phyloP scores from a whole-genome alignment of 1,140 invertebrate genomes.

The Zaprionus vittiger region DNA sequence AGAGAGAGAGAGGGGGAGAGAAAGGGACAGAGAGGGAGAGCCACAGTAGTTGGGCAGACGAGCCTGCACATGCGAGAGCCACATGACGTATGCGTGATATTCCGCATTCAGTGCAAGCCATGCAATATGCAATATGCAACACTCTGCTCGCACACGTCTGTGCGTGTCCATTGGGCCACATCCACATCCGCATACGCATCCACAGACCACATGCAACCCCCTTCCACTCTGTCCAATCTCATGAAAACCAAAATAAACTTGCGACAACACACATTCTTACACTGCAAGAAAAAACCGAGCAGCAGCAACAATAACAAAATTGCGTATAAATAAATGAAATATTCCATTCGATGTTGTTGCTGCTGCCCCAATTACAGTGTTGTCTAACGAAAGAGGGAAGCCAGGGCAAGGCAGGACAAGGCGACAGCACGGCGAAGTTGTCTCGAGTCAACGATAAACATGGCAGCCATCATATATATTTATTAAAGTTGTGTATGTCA shows the following conservation, averaged over 20 bases:
- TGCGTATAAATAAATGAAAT: constrained; percentile 8
- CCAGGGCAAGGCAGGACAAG: neutral
- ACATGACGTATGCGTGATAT: constrained; percentile 38
- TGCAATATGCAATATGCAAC: constrained; percentile 35
- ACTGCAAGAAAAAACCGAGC: constrained; percentile 1
- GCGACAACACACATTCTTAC: neutral
- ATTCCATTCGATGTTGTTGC: neutral
- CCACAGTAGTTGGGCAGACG: neutral
- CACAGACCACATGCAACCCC: neutral
- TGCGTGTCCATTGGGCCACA: constrained; percentile 2
- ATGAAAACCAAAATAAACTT: constrained; percentile 7
- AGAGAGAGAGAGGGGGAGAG: neutral
- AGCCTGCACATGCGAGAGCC: constrained; percentile 3
- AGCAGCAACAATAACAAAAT: constrained; percentile 5
- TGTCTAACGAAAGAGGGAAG: neutral
- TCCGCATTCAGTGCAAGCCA: constrained; percentile 11
- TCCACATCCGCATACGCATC: neutral
- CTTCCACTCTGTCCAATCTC: neutral
- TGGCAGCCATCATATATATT: neutral
- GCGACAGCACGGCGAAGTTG: neutral
- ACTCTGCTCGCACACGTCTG: neutral
- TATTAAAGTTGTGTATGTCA: neutral
- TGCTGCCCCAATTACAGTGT: constrained; percentile 3
- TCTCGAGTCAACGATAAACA: neutral
- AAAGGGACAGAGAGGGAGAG: neutral